These are phyloP conservation scores for Caenorhabditis plicata DNA, from an alignment of 2,888 invertebrate genomes.

Conservation along the genomic window DNA sequence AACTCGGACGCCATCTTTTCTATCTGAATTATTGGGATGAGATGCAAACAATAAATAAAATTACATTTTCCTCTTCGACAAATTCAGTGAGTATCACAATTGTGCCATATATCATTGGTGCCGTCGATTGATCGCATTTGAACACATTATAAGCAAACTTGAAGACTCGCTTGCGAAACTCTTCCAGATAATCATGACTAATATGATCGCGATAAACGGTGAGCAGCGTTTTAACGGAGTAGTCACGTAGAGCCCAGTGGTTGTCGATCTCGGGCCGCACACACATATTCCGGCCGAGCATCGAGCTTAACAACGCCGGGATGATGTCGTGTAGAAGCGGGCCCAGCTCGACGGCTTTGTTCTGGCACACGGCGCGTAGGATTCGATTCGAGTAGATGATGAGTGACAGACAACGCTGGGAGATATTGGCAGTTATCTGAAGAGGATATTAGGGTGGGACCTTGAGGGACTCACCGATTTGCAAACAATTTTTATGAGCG, in stretches of 20 bases:
- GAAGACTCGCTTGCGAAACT: conserved; percentile 9
- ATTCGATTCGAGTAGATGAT: conserved; percentile 45
- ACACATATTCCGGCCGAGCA: conserved; percentile 36
- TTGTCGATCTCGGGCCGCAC: conserved; percentile 38
- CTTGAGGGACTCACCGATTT: conserved; percentile 7
- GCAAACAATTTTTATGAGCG: conserved; percentile 1
- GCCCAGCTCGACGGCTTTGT: conserved; percentile 34
- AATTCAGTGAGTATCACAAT: conserved; percentile 16
- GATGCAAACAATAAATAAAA: too few species aligned
- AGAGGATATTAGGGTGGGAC: conserved; percentile 7
- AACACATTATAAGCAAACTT: conserved; percentile 9
- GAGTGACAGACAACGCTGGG: conserved; percentile 39
- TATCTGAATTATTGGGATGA: too few species aligned
- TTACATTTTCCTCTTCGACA: conserved; percentile 2
- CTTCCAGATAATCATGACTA: neutral
- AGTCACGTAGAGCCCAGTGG: conserved; percentile 49
- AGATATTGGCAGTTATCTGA: conserved; percentile 31
- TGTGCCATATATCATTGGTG: conserved; percentile 29
- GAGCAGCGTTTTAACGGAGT: conserved; percentile 37
- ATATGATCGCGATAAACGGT: conserved; percentile 19
- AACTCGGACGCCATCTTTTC: conserved; percentile 6
- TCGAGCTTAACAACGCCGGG: conserved; percentile 45
- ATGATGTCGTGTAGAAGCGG: conserved; percentile 35
- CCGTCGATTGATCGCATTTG: conserved; percentile 11
- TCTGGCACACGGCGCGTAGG: conserved; percentile 27